A percentile compares a stretch with the other conserved stretches of the same genome.
Evolutionary conservation across 2,888 invertebrate genomes (phyloP).

Genomic region (Cacoxenus indagator): DNA sequence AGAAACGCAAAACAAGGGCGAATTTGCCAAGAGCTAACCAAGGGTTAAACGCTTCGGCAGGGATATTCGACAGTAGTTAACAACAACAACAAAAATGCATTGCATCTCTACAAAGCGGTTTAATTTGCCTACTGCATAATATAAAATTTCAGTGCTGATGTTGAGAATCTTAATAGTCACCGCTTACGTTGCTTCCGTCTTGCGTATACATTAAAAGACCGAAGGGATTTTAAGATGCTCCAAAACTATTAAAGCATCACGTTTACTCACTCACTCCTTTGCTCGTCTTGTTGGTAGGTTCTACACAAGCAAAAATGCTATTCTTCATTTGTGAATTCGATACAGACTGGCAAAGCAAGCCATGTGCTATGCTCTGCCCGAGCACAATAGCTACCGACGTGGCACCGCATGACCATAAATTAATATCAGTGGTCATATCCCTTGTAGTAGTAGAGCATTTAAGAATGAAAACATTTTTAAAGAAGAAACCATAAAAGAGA

Average conservation of each 20-base stretch:
- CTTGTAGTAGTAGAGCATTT: not conserved
- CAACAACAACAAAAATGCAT: no score
- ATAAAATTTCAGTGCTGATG: no score
- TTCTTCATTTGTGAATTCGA: not conserved
- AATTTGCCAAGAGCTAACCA: not conserved
- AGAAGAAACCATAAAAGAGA: not conserved
- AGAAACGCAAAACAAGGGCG: not conserved
- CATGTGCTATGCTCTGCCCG: no score
- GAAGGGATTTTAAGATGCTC: no score
- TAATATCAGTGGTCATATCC: not conserved
- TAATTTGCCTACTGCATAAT: no score
- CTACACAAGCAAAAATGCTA: not conserved
- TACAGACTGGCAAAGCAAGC: not conserved
- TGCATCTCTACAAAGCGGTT: not conserved
- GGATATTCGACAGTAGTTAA: not conserved
- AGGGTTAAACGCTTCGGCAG: not conserved
- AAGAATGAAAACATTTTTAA: not conserved
- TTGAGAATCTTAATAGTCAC: no score
- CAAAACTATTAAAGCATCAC: no score
- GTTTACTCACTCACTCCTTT: no score
- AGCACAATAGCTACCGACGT: not conserved
- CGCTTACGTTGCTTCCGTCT: no score
- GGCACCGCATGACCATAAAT: not conserved
- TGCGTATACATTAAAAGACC: no score
- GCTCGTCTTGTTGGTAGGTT: no score